These are phyloP conservation scores for Podarcis raffonei DNA, from an alignment of 2,113 vertebrate species.

Conservation along the genomic window DNA sequence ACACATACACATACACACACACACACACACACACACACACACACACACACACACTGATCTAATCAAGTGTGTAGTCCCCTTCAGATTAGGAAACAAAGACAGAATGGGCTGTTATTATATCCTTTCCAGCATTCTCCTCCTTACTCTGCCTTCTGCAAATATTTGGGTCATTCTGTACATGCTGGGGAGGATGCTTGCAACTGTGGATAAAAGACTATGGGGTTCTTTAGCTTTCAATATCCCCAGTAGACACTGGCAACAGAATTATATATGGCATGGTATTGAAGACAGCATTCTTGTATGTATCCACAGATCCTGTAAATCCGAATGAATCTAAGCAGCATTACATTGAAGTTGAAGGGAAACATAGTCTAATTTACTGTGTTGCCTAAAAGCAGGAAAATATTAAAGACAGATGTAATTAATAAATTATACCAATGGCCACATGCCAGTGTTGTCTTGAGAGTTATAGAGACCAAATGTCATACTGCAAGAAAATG, in stretches of 20 bases:
- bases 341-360: background rate
- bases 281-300: background rate
- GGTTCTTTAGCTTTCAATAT: background rate
- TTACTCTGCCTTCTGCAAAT: background rate
- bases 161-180: background rate
- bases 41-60: background rate
- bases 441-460: background rate
- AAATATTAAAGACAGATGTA: background rate
- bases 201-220: background rate
- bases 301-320: background rate
- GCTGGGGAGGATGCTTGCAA: background rate
- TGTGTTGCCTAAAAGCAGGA: conserved; percentile 19
- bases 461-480: background rate
- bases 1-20: no score
- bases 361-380: background rate
- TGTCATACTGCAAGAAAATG: background rate
- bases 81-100: background rate
- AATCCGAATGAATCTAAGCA: background rate
- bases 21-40: background rate
- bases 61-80: background rate
- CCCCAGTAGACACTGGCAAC: background rate
- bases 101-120: background rate
- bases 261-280: background rate
- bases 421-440: conserved; percentile 2
- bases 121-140: background rate